phyloP scores from a whole-genome alignment of 1,140 invertebrate genomes.

The Cydia amplana region DNA sequence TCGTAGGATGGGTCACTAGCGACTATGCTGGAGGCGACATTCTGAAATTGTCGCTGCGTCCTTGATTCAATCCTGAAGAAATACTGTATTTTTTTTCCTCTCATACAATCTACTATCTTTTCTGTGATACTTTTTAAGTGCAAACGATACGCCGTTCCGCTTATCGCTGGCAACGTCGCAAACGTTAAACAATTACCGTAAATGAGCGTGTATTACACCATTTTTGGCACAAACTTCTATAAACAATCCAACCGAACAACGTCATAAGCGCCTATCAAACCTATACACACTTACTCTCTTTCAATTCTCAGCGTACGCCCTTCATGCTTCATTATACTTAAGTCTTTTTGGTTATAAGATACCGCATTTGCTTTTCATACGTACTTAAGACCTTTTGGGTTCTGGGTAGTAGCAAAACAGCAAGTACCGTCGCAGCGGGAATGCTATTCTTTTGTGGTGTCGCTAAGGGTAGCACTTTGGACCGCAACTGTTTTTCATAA shows the following conservation, averaged over 20 bases:
- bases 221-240: constrained; percentile 1
- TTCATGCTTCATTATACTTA: neutral
- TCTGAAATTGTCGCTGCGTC: too few species aligned
- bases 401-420: neutral
- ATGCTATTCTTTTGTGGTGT: neutral
- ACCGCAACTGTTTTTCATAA: neutral
- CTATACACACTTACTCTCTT: neutral
- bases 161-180: constrained; percentile 18
- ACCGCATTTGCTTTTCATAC: neutral
- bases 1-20: too few species aligned
- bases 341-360: neutral
- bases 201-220: constrained; percentile 16
- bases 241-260: neutral
- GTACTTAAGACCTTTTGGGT: neutral
- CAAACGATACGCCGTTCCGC: neutral
- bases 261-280: neutral
- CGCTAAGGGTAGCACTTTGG: neutral
- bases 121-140: constrained; percentile 1
- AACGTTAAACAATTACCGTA: constrained; percentile 21
- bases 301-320: neutral
- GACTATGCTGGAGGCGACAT: too few species aligned
- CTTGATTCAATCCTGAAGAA: too few species aligned
- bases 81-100: too few species aligned
- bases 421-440: neutral
- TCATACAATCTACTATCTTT: neutral